Evolutionary conservation across 2,888 invertebrate species (phyloP).

Genomic region (Agrilus biguttatus): DNA sequence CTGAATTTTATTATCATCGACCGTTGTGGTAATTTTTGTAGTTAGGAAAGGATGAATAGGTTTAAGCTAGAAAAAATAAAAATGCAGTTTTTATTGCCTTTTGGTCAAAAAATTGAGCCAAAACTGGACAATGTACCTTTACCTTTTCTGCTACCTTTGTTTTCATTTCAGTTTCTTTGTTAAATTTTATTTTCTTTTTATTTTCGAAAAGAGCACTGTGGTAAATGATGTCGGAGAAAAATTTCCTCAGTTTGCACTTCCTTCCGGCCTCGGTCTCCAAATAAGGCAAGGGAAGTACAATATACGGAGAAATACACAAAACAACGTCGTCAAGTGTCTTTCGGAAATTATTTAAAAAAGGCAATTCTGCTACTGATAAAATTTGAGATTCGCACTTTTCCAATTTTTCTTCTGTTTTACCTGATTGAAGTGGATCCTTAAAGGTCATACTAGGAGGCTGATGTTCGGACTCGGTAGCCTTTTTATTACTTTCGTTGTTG

Average conservation of each 20-base stretch:
- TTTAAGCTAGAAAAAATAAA: constrained; percentile 27
- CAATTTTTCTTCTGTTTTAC: constrained; percentile 14
- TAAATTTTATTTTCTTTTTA: constrained; percentile 14
- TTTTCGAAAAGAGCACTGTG: constrained; percentile 47
- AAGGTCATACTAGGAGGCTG: constrained; percentile 28
- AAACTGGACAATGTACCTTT: constrained; percentile 9
- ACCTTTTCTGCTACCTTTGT: constrained; percentile 3
- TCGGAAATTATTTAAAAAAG: constrained; percentile 53
- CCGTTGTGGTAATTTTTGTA: constrained; percentile 49
- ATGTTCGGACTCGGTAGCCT: constrained; percentile 7
- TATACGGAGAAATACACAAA: constrained; percentile 74
- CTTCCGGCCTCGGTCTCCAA: constrained; percentile 73
- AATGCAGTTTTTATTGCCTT: constrained; percentile 1
- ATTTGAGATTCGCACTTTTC: constrained; percentile 26
- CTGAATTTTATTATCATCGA: constrained; percentile 52
- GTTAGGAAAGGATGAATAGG: constrained; percentile 61
- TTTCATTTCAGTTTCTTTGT: constrained; percentile 12
- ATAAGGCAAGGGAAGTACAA: constrained; percentile 73
- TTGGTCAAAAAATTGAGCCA: background rate
- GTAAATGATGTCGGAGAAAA: constrained; percentile 59
- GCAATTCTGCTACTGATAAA: constrained; percentile 41
- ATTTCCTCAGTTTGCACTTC: constrained; percentile 55
- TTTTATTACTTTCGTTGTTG: background rate
- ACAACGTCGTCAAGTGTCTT: constrained; percentile 59
- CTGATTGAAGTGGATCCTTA: constrained; percentile 62